Evolutionary conservation across 2,113 vertebrate genomes (phyloP), one percentile per base, ranked within the genome.

Genomic region (Etheostoma spectabile): DNA sequence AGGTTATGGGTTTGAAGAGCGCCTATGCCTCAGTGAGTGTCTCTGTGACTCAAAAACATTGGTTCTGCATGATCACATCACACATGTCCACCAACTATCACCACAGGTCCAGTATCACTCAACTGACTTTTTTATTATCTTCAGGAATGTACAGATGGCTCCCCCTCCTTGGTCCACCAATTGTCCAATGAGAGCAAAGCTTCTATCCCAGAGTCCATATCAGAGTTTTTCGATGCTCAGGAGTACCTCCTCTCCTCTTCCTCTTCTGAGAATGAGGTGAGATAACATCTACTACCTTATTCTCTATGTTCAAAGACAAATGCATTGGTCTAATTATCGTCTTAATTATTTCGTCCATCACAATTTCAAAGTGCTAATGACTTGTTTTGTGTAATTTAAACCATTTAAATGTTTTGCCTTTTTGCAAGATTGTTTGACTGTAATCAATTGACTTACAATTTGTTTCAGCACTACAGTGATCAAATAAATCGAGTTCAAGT

Each of bases 211-310:
- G 98, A 99, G 87, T 99, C 98, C 3, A 93, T 99, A 48, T 97
- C 97, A 0, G 98, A 99, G 92, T 99, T 99, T 89, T 99, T 97
- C 86, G 98, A 99, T 66, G 98, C 98, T 27, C 97, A 98, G 88
- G 98, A 99, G 92, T 97, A 99, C 77, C 94, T 99, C 0, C 90
- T 99, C 45, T 99, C 98, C 60, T 97, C 98, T 5, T 99, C 98
- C 64, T 99, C 98, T 87, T 99, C 98, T 76, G 98, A 99, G 93
- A 99, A 99, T 30, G 98, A 99, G 97, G 98, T 99, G 27, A 88
- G 77, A 48, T 3, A 27, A 8, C 6, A 19, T 57, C 13, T 55
- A 8, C 12, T 68, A 16, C 2, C 4, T 60, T 8, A 21, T 68
- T 35, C 10, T 51, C 18, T 8, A 5, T 21, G 45, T 72, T 67